Evolutionary conservation across 2,888 invertebrate genomes (phyloP).

Genomic region (Platycheirus rosarum): DNA sequence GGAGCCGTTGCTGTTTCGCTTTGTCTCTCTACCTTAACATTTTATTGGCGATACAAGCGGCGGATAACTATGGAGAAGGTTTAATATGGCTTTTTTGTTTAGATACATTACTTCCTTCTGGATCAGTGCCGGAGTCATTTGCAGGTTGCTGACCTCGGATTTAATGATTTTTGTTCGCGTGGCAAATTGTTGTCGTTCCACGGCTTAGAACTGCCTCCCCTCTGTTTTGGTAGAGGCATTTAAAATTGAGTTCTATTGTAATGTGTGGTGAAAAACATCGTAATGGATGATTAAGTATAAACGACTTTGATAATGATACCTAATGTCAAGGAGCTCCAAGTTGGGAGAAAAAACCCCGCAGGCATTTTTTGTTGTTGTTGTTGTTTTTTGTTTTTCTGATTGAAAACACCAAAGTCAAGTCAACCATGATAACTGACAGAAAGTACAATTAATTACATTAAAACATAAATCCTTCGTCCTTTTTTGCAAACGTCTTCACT

Average conservation of each 20-base stretch:
- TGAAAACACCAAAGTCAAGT: constrained; percentile 24
- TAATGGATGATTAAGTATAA: constrained; percentile 56
- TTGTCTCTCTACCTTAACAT: constrained; percentile 30
- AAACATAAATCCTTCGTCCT: constrained; percentile 53
- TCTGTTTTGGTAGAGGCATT: constrained; percentile 20
- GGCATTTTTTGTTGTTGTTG: not conserved
- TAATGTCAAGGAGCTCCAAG: constrained; percentile 6
- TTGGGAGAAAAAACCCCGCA: not conserved
- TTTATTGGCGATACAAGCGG: constrained; percentile 16
- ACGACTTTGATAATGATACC: constrained; percentile 42
- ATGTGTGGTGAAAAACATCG: constrained; percentile 27
- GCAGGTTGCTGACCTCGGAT: constrained; percentile 55
- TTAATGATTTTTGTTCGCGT: constrained; percentile 37
- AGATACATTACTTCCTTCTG: constrained; percentile 46
- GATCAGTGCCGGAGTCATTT: constrained; percentile 52
- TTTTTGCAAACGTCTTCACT: constrained; percentile 39
- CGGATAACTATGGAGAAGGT: not conserved
- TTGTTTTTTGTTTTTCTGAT: no score
- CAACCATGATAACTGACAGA: constrained; percentile 37
- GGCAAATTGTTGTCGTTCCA: constrained; percentile 23
- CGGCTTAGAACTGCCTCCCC: no score
- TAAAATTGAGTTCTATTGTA: constrained; percentile 39
- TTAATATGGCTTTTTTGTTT: constrained; percentile 28
- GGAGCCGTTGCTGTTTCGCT: constrained; percentile 21
- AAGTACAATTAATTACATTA: constrained; percentile 62